These are phyloP conservation scores for Anabacerthia variegaticeps DNA, from an alignment of 2,797 vertebrate genomes.

Conservation along the genomic window DNA sequence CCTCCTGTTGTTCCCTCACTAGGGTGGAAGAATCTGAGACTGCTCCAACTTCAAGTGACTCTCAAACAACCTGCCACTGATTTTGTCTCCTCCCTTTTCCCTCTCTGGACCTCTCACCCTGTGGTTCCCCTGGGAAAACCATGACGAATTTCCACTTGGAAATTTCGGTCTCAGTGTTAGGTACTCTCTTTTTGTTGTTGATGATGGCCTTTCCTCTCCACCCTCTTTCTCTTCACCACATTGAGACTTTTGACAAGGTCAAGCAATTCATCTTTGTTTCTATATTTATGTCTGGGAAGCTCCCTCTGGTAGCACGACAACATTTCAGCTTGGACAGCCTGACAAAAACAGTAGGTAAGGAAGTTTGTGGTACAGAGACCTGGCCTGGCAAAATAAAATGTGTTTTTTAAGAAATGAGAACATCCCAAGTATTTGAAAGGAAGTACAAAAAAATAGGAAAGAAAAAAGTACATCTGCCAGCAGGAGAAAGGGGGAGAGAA, in stretches of 20 bases:
- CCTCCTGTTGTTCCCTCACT: background rate
- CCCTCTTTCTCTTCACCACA: constrained; percentile 10
- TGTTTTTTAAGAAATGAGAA: background rate
- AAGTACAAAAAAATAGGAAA: background rate
- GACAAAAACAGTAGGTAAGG: background rate
- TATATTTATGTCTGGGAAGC: constrained; percentile 20
- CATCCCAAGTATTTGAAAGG: background rate
- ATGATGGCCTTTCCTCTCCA: constrained; percentile 29
- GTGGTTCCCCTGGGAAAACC: background rate
- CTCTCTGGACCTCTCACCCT: constrained; percentile 8
- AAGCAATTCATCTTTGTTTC: constrained; percentile 36
- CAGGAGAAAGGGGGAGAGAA: background rate
- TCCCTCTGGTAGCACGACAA: background rate
- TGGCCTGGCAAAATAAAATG: background rate
- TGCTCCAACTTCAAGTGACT: background rate
- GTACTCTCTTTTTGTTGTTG: background rate
- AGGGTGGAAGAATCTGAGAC: background rate
- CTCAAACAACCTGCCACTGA: background rate
- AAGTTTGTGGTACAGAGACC: background rate
- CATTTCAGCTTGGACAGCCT: background rate
- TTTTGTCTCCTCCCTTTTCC: constrained; percentile 29
- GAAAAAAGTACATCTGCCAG: background rate
- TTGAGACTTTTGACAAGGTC: constrained; percentile 39
- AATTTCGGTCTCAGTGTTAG: background rate
- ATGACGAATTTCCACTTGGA: constrained; percentile 36